Evolutionary conservation across 2,888 invertebrate genomes (phyloP), one percentile per base, ranked within the genome.

Genomic region (Drosophila sordidula): DNA sequence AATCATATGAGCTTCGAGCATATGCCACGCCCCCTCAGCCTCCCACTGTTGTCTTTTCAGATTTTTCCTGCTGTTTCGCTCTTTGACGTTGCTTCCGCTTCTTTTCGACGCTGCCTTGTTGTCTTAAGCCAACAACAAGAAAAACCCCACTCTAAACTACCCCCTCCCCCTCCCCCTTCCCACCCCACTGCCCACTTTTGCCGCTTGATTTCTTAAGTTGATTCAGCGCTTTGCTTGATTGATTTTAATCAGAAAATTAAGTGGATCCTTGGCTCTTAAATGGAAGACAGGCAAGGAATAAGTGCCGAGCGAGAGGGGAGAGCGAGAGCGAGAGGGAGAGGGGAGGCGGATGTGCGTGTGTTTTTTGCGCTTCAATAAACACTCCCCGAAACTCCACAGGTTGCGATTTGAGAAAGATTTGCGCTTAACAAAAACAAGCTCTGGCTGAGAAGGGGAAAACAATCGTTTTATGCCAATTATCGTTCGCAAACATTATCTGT

Each of bases 221-320:
- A 44, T 46, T 47, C 66, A 54, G 69, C 67, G 56, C 69, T 78
- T 66, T 70, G 73, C 73, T 76, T 88, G 83, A 90, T 88, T 90
- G 90, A 85, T 89, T 90, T 83, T 82, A 84, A 90, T 90, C 90
- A 90, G 80, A 86, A 89, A 87, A 88, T 89, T 80, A 86, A 87
- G 83, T 84, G 79, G 77, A 78, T 75, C 57, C 67, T 61, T 65
- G 69, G 75, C 70, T 42, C 47, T 65, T 38, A 47, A 70, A 55
- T 61, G 51, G 39, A 44, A 41, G 3, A 5, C 39, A 57, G 38
- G 51, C 46, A 25, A 36, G 36, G 42, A 34, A 29, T 11, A 5
- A 41, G 16, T 16, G 29, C 32, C 54, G 16, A 11, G 55, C 0
- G 29, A 32, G 12, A 29, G 6, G 6, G 11, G 4, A 14, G 2